Percentiles rank a stretch among this genome's conserved stretches.
phyloP scores from a whole-genome alignment of 2,113 vertebrate genomes.

The Rynchops niger region DNA sequence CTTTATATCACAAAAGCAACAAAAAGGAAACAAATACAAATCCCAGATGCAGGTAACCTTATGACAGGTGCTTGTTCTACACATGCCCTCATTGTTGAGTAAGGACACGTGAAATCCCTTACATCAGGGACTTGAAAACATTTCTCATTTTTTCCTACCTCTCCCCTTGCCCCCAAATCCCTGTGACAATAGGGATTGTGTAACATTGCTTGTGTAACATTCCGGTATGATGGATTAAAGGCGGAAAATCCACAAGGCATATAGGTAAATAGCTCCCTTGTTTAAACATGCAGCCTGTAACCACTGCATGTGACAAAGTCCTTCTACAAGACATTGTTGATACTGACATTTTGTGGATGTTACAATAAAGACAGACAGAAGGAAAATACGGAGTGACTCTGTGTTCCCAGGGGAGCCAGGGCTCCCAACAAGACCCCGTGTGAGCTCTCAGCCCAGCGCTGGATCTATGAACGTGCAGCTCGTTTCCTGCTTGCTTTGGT shows the following conservation, averaged over 20 bases:
- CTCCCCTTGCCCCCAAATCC: not conserved
- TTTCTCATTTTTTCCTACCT: not conserved
- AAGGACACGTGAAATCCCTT: not conserved
- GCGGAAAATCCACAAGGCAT: not conserved
- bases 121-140: not conserved
- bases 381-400: not conserved
- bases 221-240: not conserved
- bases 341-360: not conserved
- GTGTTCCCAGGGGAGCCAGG: not conserved
- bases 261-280: not conserved
- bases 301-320: not conserved
- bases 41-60: not conserved
- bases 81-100: not conserved
- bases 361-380: not conserved
- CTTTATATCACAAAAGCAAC: not conserved
- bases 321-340: not conserved
- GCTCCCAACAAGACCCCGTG: not conserved
- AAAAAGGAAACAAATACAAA: not conserved
- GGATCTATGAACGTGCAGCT: not conserved
- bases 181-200: not conserved
- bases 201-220: not conserved
- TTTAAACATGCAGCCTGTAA: not conserved
- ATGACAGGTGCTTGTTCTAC: not conserved
- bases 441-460: not conserved
- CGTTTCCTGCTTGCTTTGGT: slow-evolving; percentile 19